These are phyloP conservation scores for Tetragonula carbonaria DNA, from an alignment of 2,888 invertebrate species.

Conservation along the genomic window DNA sequence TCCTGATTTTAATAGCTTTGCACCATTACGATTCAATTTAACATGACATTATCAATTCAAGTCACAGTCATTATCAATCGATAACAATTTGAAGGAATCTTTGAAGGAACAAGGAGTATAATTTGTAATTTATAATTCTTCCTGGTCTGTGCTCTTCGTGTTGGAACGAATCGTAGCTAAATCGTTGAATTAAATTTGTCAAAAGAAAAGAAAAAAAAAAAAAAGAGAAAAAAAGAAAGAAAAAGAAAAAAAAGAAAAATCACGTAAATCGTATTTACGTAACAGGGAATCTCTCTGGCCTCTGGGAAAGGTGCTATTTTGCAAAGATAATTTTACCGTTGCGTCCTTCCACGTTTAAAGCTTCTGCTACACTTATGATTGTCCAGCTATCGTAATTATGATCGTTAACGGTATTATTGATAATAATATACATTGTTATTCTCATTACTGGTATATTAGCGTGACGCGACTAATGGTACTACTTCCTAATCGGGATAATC, in stretches of 20 bases:
- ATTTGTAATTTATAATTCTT: background rate
- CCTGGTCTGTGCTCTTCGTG: background rate
- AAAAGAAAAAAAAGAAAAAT: too few species aligned
- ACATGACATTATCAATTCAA: background rate
- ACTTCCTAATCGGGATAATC: conserved; percentile 35
- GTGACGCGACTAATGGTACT: conserved; percentile 24
- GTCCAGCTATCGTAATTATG: conserved; percentile 47
- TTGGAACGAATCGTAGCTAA: background rate
- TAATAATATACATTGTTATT: conserved; percentile 50
- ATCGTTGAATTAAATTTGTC: background rate
- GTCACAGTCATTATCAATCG: background rate
- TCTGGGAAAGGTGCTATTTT: conserved; percentile 79
- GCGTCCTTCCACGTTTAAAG: conserved; percentile 44
- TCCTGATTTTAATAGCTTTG: background rate
- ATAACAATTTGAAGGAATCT: too few species aligned
- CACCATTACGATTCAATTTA: background rate
- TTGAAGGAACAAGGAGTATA: background rate
- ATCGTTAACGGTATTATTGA: conserved; percentile 51
- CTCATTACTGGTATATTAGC: conserved; percentile 43
- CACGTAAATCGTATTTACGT: conserved; percentile 4
- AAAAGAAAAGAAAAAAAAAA: too few species aligned
- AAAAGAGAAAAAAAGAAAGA: too few species aligned
- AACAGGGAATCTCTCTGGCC: conserved; percentile 70
- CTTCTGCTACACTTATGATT: conserved; percentile 48
- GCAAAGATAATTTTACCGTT: conserved; percentile 61